Base-by-base conservation (phyloP, 2,113 vertebrate species). In the Microcebus murinus region DNA sequence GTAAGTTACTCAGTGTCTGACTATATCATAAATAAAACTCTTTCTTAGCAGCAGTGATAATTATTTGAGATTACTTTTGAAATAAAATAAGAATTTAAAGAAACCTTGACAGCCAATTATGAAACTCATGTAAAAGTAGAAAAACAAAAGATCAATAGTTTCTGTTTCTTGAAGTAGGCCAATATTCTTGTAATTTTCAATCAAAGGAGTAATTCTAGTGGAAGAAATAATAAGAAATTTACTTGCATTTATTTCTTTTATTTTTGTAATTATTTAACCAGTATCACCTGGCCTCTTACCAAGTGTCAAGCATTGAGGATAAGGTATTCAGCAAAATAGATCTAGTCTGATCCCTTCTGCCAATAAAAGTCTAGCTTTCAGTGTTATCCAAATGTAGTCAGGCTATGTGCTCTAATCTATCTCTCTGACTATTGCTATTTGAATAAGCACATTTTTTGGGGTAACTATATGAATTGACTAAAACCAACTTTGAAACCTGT, bases 41-140 rank as follows among this genome's bases (percentile, higher is more conserved):
- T 42, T 95, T 93, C 25, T 76, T 71, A 55, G 7, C 0, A 76
- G 11, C 8, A 55, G 17, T 83, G 55, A n/a, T 94, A 76, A 84
- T 82, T 90, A 86, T 48, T 88, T 88, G 57, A 90, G 18, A 68
- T 87, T 39, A 65, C 50, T 93, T 95, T 92, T 96, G 11, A 90
- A 90, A 85, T 39, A 89, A 84, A 90, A 74, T n/a, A 13, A 25
- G 4, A 82, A 48, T 65, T 89, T 21, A 29, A 59, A 79, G 17
- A 89, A 95, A 82, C 0, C 14, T 92, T 81, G 17, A 61, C 87
- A 81, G 31, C 45, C 52, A 95, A 39, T 20, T 50, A 82, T 50
- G 86, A 96, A 88, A 29, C 1, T 50, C 5, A 89, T 29, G 4
- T 77, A 63, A 82, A 71, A 91, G 57, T 34, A 31, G 34, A 61